Percentiles rank a stretch among this genome's conserved stretches.
Conservation (phyloP, 2,797 vertebrate genomes). For the Ispidina lecontei region DNA sequence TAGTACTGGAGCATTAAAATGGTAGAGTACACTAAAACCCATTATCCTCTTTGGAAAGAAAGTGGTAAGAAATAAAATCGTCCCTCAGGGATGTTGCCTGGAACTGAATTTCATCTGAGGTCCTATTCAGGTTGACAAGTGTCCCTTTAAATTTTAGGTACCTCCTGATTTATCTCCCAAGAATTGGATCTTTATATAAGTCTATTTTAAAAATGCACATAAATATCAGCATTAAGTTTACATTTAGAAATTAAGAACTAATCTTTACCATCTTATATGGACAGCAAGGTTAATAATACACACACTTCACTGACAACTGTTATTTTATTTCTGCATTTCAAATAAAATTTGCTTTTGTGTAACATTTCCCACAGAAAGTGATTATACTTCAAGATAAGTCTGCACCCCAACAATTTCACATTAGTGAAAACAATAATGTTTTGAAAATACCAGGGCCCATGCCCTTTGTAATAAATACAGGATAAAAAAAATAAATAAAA, state of each 20-base stretch:
- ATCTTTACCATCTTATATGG: constrained; percentile 68
- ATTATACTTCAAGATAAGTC: constrained; percentile 53
- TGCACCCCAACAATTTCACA: constrained; percentile 65
- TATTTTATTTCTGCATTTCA: constrained; percentile 30
- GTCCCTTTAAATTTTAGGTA: constrained; percentile 18
- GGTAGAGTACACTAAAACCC: background rate
- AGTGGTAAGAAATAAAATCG: background rate
- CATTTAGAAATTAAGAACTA: constrained; percentile 56
- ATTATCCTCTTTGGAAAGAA: background rate
- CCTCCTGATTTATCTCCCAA: background rate
- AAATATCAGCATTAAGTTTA: constrained; percentile 33
- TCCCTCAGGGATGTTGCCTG: constrained; percentile 25
- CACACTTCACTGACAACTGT: constrained; percentile 68
- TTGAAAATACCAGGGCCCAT: constrained; percentile 75
- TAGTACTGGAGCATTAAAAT: background rate
- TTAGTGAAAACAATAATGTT: constrained; percentile 55
- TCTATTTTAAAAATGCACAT: constrained; percentile 54
- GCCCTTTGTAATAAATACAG: constrained; percentile 75
- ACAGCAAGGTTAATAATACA: constrained; percentile 75
- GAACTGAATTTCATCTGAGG: constrained; percentile 24
- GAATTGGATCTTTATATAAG: background rate
- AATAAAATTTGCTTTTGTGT: constrained; percentile 65
- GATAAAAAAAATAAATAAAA: constrained; percentile 65
- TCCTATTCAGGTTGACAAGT: constrained; percentile 31
- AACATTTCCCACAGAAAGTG: constrained; percentile 62